Base-by-base conservation (phyloP, 2,113 vertebrate genomes). In the Caloenas nicobarica region DNA sequence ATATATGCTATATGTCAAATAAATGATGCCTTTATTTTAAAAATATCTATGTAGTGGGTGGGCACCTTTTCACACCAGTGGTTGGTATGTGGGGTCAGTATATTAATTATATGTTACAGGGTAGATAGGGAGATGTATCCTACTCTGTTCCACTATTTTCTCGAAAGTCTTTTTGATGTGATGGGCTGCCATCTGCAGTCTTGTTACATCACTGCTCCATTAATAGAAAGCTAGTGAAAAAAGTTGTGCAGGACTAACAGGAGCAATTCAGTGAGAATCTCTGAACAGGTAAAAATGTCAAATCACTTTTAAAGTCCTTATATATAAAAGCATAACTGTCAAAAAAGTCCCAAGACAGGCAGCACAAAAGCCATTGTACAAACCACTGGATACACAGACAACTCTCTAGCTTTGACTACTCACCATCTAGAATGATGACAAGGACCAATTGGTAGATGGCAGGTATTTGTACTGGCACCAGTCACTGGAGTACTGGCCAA, bases 111-210 rank as follows among this genome's bases (percentile, higher is more conserved):
- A 54, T 19, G 7, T 60, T 69, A 57, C 4, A 3, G 42, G 56
- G 62, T 38, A 95, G 64, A 81, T 56, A 36, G 29, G 7, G 42
- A 86, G 64, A 70, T 60, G 28, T 4, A 44, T 60, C 57, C 60
- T 57, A 5, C 28, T 66, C 15, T 57, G 2, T 46, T 46, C 44
- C 17, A 46, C 46, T 71, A 16, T 84, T 78, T 66, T 57, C 64
- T 81, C 38, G 24, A 18, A 60, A 57, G 53, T 80, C 44, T 66
- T 93, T 95, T 58, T 78, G 61, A 80, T 91, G 84, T 94, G 78
- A 85, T 94, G 91, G 94, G 61, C 95, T 97, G 97, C 97, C 97
- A 95, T 82, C 97, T 97, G 89, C 95, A 90, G 97, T 91, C 66
- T 33, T 90, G 66, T 80, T 93, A 84, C 36, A 40, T 77, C 66